A percentile compares a stretch with the other conserved stretches of the same genome.
phyloP scores from a whole-genome alignment of 2,888 invertebrate genomes.

The Mythimna pallens region DNA sequence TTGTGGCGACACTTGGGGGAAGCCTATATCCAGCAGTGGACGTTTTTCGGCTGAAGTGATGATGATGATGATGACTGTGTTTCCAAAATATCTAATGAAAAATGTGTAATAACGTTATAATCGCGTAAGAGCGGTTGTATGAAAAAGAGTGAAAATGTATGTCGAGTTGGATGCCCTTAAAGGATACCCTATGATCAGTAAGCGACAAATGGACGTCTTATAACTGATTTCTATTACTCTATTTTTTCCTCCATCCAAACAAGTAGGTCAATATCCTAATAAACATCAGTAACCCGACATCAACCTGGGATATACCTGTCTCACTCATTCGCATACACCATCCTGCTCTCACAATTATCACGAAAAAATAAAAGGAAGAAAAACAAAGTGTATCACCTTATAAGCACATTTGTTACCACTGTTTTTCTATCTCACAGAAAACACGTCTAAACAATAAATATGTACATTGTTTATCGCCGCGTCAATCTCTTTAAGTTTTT shows the following conservation, averaged over 20 bases:
- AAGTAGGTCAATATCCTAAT: slow-evolving; percentile 12
- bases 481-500: too few relatives aligned
- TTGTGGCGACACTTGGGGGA: too few relatives aligned
- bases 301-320: slow-evolving; percentile 6
- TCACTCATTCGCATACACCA: neutral
- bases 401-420: slow-evolving; percentile 22
- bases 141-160: too few relatives aligned
- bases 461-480: neutral
- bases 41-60: too few relatives aligned
- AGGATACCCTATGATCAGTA: neutral
- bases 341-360: slow-evolving; percentile 7
- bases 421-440: slow-evolving; percentile 18
- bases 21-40: too few relatives aligned
- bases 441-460: neutral
- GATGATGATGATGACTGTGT: too few relatives aligned
- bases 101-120: too few relatives aligned
- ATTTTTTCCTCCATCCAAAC: neutral
- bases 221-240: neutral
- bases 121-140: too few relatives aligned
- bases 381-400: slow-evolving; percentile 15
- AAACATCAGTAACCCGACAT: neutral
- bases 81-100: too few relatives aligned
- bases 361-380: slow-evolving; percentile 30
- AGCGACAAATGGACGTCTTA: neutral
- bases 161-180: too few relatives aligned